Evolutionary conservation across 1,140 invertebrate genomes (phyloP).

Genomic region (Drosophila auraria): DNA sequence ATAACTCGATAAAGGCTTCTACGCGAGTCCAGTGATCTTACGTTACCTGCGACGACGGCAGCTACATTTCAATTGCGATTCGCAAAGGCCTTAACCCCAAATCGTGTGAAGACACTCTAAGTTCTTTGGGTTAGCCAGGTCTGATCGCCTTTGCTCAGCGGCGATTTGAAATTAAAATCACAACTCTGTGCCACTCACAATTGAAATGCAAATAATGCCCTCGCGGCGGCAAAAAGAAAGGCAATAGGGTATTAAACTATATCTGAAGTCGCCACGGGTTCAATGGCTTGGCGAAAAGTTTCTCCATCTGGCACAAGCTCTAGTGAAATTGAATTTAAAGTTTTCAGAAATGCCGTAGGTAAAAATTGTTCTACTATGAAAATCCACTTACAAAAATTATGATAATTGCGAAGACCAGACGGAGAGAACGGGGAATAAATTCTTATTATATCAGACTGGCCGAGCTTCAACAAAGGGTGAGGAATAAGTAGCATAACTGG

Average conservation of each 20-base stretch:
- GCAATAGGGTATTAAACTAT: constrained; percentile 61
- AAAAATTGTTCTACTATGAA: constrained; percentile 63
- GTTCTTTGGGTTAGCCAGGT: constrained; percentile 58
- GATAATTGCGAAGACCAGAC: constrained; percentile 61
- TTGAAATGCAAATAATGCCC: constrained; percentile 62
- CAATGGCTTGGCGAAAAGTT: constrained; percentile 67
- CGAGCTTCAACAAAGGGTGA: constrained; percentile 18
- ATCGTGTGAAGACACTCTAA: constrained; percentile 3
- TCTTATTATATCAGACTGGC: constrained; percentile 65
- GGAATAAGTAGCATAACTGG: constrained; percentile 73
- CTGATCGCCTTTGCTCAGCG: constrained; percentile 4
- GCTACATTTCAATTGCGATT: constrained; percentile 53
- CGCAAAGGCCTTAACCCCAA: constrained; percentile 68
- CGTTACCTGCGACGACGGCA: constrained; percentile 29
- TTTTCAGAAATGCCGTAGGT: constrained; percentile 45
- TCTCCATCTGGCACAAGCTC: constrained; percentile 28
- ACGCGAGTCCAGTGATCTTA: constrained; percentile 3
- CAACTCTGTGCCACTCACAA: constrained; percentile 57
- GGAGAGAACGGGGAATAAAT: constrained; percentile 46
- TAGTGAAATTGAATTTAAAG: constrained; percentile 56
- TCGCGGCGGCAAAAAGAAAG: constrained; percentile 59
- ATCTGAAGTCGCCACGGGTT: constrained; percentile 58
- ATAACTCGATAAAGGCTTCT: constrained; percentile 38
- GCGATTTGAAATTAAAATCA: constrained; percentile 59
- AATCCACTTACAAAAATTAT: constrained; percentile 73